These are phyloP conservation scores for Sebastes vulpes DNA, from an alignment of 2,797 vertebrate species.

Conservation along the genomic window DNA sequence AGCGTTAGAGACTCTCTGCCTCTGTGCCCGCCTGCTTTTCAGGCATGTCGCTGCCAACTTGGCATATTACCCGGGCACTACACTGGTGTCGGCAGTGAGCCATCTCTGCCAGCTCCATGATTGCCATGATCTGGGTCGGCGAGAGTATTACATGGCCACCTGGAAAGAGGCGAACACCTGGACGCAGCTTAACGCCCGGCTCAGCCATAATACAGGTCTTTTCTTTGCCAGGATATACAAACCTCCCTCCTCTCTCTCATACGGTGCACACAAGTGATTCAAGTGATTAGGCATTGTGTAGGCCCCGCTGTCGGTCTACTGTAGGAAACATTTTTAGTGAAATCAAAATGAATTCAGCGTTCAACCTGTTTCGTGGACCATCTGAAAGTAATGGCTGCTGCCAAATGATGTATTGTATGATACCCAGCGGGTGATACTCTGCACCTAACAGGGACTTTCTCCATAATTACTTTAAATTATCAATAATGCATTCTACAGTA, in stretches of 20 bases:
- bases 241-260: slow-evolving; percentile 16
- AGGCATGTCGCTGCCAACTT: slow-evolving; percentile 72
- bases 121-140: slow-evolving; percentile 82
- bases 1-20: slow-evolving; percentile 42
- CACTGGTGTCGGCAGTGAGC: slow-evolving; percentile 66
- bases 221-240: slow-evolving; percentile 59
- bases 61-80: slow-evolving; percentile 61
- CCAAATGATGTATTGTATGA: slow-evolving; percentile 28
- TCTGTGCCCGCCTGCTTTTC: slow-evolving; percentile 57
- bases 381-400: slow-evolving; percentile 2
- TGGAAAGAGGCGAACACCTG: slow-evolving; percentile 82
- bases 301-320: slow-evolving; percentile 23
- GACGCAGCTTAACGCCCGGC: slow-evolving; percentile 70
- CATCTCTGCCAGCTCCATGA: slow-evolving; percentile 77
- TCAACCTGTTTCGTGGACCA: slow-evolving; percentile 12
- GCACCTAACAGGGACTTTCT: not conserved
- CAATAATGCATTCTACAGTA: not conserved
- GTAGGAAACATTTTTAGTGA: slow-evolving; percentile 30
- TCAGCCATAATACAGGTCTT: slow-evolving; percentile 63
- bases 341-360: slow-evolving; percentile 46
- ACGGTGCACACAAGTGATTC: slow-evolving; percentile 47
- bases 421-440: slow-evolving; percentile 11
- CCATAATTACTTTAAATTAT: slow-evolving; percentile 17
- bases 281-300: slow-evolving; percentile 59
- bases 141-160: slow-evolving; percentile 85